A percentile compares a stretch with the other conserved stretches of the same genome.
phyloP scores from a whole-genome alignment of 2,888 invertebrate species.

The Ophion costatus region DNA sequence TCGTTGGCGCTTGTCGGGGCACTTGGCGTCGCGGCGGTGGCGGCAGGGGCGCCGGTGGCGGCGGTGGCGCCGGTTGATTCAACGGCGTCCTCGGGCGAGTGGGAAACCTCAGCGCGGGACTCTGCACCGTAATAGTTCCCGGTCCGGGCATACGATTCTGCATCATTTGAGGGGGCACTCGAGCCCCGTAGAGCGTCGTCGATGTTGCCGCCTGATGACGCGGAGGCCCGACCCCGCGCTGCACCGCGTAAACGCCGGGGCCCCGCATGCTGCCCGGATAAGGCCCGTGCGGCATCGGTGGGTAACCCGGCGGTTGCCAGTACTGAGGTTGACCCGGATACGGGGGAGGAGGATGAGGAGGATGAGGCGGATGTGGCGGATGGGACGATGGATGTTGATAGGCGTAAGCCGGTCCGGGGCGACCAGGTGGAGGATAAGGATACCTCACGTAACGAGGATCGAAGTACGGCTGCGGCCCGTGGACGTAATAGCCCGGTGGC shows the following conservation, averaged over 20 bases:
- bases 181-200: conserved; percentile 54
- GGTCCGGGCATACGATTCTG: conserved; percentile 59
- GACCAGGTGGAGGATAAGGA: conserved; percentile 63
- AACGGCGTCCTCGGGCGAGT: conserved; percentile 22
- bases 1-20: conserved; percentile 22
- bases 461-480: conserved; percentile 70
- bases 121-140: conserved; percentile 46
- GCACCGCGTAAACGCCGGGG: conserved; percentile 35
- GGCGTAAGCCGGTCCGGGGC: conserved; percentile 58
- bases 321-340: conserved; percentile 53
- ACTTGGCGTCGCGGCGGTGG: conserved; percentile 25
- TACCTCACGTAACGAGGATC: conserved; percentile 54
- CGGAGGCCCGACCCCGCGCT: conserved; percentile 41
- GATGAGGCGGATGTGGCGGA: conserved; percentile 50
- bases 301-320: conserved; percentile 55
- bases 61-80: neutral
- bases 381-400: conserved; percentile 47
- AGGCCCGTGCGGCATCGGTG: conserved; percentile 37
- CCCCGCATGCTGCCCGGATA: conserved; percentile 42
- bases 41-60: neutral
- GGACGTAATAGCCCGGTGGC: conserved; percentile 75
- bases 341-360: conserved; percentile 52
- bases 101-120: conserved; percentile 5
- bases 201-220: conserved; percentile 51
- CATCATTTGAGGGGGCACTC: conserved; percentile 37